Evolutionary conservation across 2,113 vertebrate species (phyloP), one percentile per base, ranked within the genome.

Genomic region (Oreochromis aureus): DNA sequence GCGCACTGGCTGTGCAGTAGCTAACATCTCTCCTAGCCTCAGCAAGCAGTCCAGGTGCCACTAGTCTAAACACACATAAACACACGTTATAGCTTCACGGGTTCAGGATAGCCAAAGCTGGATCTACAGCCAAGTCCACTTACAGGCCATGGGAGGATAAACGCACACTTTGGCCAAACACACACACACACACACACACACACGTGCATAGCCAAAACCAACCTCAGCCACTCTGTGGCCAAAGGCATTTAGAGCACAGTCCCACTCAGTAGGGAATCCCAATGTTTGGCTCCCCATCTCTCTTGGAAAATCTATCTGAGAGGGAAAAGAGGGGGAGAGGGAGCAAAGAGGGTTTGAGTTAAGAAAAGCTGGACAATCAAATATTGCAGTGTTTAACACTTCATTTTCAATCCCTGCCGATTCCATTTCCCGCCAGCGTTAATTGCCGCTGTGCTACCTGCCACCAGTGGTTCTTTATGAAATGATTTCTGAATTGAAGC

Each of bases 401-500:
- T 94, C 66, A 82, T 94, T 93, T 94, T 92, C 91, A 94, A 84
- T 93, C 91, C 89, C 91, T 79, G 85, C 84, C 90, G 83, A 91
- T 92, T 91, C 85, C 88, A 83, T 79, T 85, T 71, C 34, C 46
- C 10, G 15, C 76, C 84, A 69, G 84, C 81, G 91, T 92, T 94
- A 94, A 95, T 94, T 96, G 94, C 91, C 39, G 22, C 94, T 87
- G 92, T 51, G 91, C 89, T 90, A 92, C 93, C 93, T 93, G 95
- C 94, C 94, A 93, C 92, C 93, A 90, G 90, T 84, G 93, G 89
- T 92, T 92, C 86, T 94, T 94, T 92, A 85, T 88, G 92, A 95
- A 96, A 96, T 93, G 92, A 94, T 93, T 96, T 94, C 84, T 92
- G 94, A 87, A 94, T 93, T 92, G 93, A 94, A 96, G 93, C 94